Percentiles rank a stretch among this genome's conserved stretches.
Conservation (phyloP, 2,797 vertebrate genomes). For the Falco biarmicus region DNA sequence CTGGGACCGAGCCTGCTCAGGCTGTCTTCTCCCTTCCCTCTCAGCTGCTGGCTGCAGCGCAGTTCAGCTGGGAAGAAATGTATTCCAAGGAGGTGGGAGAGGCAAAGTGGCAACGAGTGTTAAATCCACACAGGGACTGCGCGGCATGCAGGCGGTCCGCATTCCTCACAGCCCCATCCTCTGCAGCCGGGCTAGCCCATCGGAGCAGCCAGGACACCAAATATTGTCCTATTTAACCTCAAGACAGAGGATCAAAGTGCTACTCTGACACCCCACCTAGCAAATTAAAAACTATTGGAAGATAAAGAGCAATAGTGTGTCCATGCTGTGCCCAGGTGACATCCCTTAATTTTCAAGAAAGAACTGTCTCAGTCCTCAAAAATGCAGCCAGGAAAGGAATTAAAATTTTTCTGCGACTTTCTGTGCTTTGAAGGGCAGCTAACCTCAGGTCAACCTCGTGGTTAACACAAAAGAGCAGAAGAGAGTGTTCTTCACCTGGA, state of each 20-base stretch:
- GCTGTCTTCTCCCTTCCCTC: neutral
- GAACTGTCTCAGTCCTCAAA: neutral
- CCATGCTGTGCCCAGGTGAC: neutral
- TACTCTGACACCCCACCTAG: neutral
- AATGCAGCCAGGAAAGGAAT: neutral
- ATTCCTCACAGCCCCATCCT: neutral
- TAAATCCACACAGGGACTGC: conserved; percentile 3
- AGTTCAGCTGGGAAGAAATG: neutral
- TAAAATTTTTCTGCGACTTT: neutral
- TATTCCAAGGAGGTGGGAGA: conserved; percentile 3
- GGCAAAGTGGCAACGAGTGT: neutral
- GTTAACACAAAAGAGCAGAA: conserved; percentile 3
- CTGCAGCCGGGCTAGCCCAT: neutral
- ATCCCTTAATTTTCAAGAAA: neutral
- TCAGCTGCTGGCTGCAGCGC: neutral
- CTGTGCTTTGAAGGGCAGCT: neutral
- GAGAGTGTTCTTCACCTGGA: conserved; percentile 24
- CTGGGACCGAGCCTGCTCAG: neutral
- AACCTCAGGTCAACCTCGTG: neutral
- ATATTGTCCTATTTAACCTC: neutral
- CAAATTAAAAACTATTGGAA: neutral
- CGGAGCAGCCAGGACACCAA: neutral
- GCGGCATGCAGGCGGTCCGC: neutral
- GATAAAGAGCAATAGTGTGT: neutral
- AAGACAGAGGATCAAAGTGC: neutral